phyloP scores from a whole-genome alignment of 2,113 vertebrate species.

The Passer domesticus region DNA sequence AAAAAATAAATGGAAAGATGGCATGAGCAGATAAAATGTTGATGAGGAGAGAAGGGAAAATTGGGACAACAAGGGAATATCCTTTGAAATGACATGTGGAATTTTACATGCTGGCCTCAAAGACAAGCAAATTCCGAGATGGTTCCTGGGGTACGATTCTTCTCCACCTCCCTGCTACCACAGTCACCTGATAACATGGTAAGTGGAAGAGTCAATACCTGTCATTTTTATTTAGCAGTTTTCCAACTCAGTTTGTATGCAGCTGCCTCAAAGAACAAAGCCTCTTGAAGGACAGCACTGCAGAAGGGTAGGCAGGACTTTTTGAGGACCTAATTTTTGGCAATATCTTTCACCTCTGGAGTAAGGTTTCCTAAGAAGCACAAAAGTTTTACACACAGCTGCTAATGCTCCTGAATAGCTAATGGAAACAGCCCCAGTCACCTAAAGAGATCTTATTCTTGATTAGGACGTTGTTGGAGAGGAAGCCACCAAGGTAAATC shows the following conservation, averaged over 20 bases:
- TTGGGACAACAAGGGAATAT: neutral
- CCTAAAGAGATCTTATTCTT: neutral
- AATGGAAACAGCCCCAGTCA: neutral
- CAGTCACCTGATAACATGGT: accelerated
- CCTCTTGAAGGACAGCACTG: neutral
- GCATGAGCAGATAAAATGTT: neutral
- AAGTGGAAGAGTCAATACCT: accelerated
- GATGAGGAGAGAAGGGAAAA: neutral
- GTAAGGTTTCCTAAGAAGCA: neutral
- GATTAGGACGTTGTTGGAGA: neutral
- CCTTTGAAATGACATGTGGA: neutral
- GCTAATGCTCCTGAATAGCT: neutral
- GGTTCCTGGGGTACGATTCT: neutral
- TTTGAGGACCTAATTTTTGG: neutral
- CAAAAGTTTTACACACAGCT: neutral
- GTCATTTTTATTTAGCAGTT: neutral
- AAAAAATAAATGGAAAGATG: neutral
- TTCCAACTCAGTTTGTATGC: neutral
- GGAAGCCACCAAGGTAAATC: neutral
- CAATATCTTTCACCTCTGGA: neutral
- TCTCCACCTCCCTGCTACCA: neutral
- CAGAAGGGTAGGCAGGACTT: neutral
- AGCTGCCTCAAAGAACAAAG: neutral
- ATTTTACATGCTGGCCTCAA: neutral
- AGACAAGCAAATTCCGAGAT: accelerated